Conservation (phyloP, 2,888 invertebrate species). For the Sesia apiformis region DNA sequence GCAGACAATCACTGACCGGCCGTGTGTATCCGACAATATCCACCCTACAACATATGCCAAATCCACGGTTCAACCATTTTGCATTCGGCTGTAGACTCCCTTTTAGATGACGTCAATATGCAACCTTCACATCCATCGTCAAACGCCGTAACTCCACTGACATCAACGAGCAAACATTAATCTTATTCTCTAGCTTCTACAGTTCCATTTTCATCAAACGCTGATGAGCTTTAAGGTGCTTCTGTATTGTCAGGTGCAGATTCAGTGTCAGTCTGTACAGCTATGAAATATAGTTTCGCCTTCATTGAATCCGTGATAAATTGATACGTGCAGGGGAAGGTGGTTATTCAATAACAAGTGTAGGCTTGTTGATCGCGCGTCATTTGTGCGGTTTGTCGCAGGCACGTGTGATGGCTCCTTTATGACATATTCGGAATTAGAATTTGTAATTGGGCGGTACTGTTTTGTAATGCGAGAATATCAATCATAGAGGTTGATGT, state of each 20-base stretch:
- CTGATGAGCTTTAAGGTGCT: constrained; percentile 19
- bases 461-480: constrained; percentile 19
- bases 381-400: constrained; percentile 29
- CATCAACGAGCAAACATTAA: constrained; percentile 5
- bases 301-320: constrained; percentile 72
- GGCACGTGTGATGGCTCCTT: constrained; percentile 9
- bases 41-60: constrained; percentile 72
- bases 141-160: constrained; percentile 20
- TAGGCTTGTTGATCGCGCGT: constrained; percentile 42
- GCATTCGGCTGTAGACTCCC: constrained; percentile 68
- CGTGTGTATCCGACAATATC: constrained; percentile 50
- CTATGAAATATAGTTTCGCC: constrained; percentile 70
- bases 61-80: constrained; percentile 71
- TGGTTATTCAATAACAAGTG: constrained; percentile 71
- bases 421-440: constrained; percentile 25
- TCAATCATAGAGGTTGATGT: constrained; percentile 14
- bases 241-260: constrained; percentile 26
- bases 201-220: constrained; percentile 1
- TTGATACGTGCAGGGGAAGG: constrained; percentile 57
- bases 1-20: constrained; percentile 3
- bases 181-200: not conserved
- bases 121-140: constrained; percentile 26
- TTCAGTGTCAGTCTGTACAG: constrained; percentile 54
- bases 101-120: constrained; percentile 72
- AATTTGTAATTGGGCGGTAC: constrained; percentile 29